Percentiles rank a stretch among this genome's conserved stretches.
phyloP scores from a whole-genome alignment of 2,113 vertebrate species.

The Zapus hudsonius region DNA sequence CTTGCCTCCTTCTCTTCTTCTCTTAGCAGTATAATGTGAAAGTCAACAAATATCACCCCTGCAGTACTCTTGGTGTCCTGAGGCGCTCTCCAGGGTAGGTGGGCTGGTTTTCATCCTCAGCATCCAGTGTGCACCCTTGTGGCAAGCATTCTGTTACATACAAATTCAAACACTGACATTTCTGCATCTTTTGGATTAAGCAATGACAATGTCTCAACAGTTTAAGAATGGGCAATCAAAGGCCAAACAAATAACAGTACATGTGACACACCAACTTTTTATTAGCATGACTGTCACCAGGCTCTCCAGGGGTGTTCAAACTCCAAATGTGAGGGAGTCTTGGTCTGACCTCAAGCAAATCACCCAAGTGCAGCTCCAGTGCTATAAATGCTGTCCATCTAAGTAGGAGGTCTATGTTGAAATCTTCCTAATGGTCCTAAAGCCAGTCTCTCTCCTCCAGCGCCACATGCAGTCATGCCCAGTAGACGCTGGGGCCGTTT shows the following conservation, averaged over 20 bases:
- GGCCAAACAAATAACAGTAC: not conserved
- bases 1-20: not conserved
- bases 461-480: not conserved
- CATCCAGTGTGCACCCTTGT: not conserved
- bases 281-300: not conserved
- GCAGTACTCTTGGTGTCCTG: not conserved
- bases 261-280: not conserved
- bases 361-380: not conserved
- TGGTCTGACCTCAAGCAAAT: not conserved
- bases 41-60: not conserved
- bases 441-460: not conserved
- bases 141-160: not conserved
- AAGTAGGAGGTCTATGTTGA: not conserved
- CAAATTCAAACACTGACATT: not conserved
- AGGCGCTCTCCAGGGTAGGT: not conserved
- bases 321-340: rapidly evolving
- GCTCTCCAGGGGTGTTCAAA: not conserved
- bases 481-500: not conserved
- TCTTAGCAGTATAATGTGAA: not conserved
- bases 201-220: not conserved
- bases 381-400: not conserved
- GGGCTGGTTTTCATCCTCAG: not conserved
- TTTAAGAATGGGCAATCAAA: not conserved
- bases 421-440: conserved; percentile 3
- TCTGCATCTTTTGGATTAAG: not conserved